phyloP scores from a whole-genome alignment of 2,797 vertebrate species.

The Emys orbicularis region DNA sequence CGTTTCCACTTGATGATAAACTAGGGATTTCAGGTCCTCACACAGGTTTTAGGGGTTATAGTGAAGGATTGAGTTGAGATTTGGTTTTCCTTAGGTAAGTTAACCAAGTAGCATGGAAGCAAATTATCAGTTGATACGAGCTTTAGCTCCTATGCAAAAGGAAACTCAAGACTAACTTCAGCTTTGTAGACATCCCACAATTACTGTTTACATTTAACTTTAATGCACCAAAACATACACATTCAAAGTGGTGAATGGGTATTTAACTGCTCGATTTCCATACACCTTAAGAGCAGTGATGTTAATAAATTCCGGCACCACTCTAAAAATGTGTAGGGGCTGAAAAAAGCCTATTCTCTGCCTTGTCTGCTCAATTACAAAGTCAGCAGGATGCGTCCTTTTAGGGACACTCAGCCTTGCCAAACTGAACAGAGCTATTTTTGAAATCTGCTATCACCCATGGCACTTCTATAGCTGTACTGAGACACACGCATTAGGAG shows the following conservation, averaged over 20 bases:
- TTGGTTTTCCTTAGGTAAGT: rapidly evolving
- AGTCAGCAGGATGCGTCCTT: too few relatives aligned
- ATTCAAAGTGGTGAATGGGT: rapidly evolving
- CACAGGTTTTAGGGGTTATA: not conserved
- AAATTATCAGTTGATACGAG: not conserved
- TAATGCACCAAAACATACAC: not conserved
- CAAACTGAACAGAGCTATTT: not conserved
- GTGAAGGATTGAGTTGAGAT: not conserved
- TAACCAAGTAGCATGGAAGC: not conserved
- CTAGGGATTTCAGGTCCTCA: rapidly evolving
- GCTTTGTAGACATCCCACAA: not conserved
- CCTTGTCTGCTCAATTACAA: too few relatives aligned
- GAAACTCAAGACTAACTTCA: not conserved
- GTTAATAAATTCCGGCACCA: rapidly evolving
- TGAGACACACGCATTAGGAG: not conserved
- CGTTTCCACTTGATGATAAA: not conserved
- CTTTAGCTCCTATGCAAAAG: not conserved
- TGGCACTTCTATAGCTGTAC: too few relatives aligned
- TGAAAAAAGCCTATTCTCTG: too few relatives aligned
- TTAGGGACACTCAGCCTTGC: too few relatives aligned
- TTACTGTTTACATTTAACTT: not conserved
- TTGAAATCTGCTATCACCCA: too few relatives aligned
- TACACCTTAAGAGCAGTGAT: not conserved
- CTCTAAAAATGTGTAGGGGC: not conserved
- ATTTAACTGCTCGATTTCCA: rapidly evolving